Conservation (phyloP, 2,113 vertebrate species). For the Oreochromis aureus region DNA sequence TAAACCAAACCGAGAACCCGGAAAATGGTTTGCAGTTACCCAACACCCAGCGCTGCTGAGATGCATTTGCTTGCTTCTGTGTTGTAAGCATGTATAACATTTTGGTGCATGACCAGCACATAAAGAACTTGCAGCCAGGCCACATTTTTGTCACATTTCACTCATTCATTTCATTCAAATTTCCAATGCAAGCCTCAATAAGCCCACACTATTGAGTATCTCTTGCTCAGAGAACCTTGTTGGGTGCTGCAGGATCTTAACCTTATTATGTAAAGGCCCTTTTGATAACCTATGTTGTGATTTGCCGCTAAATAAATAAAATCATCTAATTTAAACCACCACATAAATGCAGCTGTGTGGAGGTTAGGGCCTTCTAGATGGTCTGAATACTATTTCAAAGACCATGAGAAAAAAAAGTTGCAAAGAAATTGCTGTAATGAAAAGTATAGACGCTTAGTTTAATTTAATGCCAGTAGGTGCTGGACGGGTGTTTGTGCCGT, state of each 20-base stretch:
- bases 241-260: not conserved
- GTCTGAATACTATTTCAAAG: not conserved
- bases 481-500: not conserved
- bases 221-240: not conserved
- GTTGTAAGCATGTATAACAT: not conserved
- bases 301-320: not conserved
- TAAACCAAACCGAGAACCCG: not conserved
- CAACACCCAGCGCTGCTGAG: not conserved
- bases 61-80: not conserved
- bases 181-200: not conserved
- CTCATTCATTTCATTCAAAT: not conserved
- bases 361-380: not conserved
- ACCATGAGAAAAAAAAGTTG: not conserved
- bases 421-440: not conserved
- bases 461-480: too few relatives aligned
- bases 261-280: not conserved
- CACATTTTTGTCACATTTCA: not conserved
- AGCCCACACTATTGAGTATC: not conserved
- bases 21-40: not conserved
- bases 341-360: not conserved
- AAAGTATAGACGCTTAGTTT: not conserved
- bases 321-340: not conserved
- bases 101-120: not conserved
- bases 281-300: not conserved
- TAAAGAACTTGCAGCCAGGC: not conserved